Evolutionary conservation across 2,888 invertebrate genomes (phyloP), one percentile per base, ranked within the genome.

Genomic region (Ophion ventricosus): DNA sequence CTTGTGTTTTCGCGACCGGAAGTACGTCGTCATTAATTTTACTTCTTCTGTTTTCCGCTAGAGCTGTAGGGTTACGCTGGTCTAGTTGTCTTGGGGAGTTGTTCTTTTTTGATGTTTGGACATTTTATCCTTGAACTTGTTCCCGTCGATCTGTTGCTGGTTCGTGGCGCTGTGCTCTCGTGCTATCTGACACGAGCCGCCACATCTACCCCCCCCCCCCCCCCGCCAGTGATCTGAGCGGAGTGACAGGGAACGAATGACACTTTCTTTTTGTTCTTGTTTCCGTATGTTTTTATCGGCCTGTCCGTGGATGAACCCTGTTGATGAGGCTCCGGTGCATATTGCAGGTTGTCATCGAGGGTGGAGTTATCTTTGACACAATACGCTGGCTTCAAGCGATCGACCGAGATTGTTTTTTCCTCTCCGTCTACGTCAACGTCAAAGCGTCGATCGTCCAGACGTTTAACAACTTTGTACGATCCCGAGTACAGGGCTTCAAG

Each of bases 401-500:
- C 78, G 3, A 74, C 25, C 17, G 73, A 82, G 14, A 73, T 57
- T 7, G 43, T 67, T 43, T 78, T 77, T n/a, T 72, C 43, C 56
- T 49, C 72, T 61, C 83, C 76, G 35, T 80, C 59, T 2, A 66
- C 64, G 35, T 83, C 49, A 1, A 85, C 23, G 1, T 63, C 59
- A 25, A 66, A 83, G 0, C 75, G 40, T 40, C 70, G 70, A 20
- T 83, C 83, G n/a, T 70, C 61, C 1, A 83, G 17, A 10, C 43
- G 43, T 43, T 43, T 43, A 10, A 43, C 43, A 4, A 83, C 74
- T 64, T 83, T 35, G 77, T 72, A 74, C 20, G 85, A 80, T 11
- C 83, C 77, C 3, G 63, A 64, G 69, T 83, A 83, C 0, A 80
- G 83, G 25, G 72, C 66, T 67, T 85, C 77, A 2, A 85, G 63